phyloP scores from a whole-genome alignment of 1,140 invertebrate species.

The Drosophila tsacasi region DNA sequence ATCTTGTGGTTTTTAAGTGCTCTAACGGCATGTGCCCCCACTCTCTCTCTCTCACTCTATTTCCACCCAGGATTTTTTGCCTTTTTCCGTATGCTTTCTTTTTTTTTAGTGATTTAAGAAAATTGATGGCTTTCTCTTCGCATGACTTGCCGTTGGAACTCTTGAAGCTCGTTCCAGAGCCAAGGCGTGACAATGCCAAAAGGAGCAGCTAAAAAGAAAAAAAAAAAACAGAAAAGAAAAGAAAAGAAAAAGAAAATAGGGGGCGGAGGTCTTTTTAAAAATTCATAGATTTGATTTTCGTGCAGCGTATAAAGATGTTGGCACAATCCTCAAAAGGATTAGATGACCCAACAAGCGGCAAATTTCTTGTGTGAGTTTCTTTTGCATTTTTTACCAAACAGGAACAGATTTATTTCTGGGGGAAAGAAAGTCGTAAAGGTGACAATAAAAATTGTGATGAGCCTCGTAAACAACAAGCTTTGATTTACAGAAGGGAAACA shows the following conservation, averaged over 20 bases:
- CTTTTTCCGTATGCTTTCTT: conserved; percentile 29
- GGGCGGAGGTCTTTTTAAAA: conserved; percentile 43
- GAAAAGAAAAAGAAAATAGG: background rate
- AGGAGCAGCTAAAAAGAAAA: background rate
- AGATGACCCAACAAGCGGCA: conserved; percentile 21
- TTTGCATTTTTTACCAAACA: background rate
- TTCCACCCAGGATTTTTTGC: conserved; percentile 3
- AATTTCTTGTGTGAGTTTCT: conserved; percentile 4
- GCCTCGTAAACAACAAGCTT: conserved; percentile 27
- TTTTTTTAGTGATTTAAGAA: conserved; percentile 70
- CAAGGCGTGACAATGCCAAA: conserved; percentile 49
- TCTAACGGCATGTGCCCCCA: conserved; percentile 18
- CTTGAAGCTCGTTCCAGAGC: too few relatives aligned
- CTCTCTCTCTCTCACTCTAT: background rate
- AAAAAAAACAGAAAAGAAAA: too few relatives aligned
- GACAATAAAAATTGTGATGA: conserved; percentile 38
- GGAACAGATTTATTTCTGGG: conserved; percentile 28
- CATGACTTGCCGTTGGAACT: conserved; percentile 52
- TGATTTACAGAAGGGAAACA: conserved; percentile 10
- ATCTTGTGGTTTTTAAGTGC: conserved; percentile 79
- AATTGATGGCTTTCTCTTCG: conserved; percentile 74
- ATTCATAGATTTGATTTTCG: conserved; percentile 74
- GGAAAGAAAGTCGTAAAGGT: conserved; percentile 50
- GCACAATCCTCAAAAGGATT: conserved; percentile 64
- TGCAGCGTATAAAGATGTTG: conserved; percentile 51